Conservation (phyloP, 2,797 vertebrate species). For the Lindbergichthys nudifrons region DNA sequence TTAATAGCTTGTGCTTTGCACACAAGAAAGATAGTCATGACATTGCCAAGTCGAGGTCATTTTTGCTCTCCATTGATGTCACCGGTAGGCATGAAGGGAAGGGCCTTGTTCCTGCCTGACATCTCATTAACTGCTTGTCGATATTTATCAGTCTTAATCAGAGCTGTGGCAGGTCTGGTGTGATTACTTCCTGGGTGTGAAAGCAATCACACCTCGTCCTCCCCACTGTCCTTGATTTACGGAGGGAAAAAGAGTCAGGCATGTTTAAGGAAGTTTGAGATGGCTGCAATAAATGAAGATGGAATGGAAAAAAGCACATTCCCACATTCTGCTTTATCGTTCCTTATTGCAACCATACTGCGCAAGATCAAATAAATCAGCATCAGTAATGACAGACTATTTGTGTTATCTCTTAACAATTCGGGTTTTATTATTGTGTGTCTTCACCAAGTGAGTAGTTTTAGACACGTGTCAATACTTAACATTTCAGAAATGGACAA, state of each 20-base stretch:
- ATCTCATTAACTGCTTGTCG: constrained; percentile 86
- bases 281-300: constrained; percentile 15
- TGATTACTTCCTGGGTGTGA: constrained; percentile 84
- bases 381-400: constrained; percentile 29
- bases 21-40: constrained; percentile 68
- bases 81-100: constrained; percentile 70
- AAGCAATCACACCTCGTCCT: constrained; percentile 82
- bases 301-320: constrained; percentile 45
- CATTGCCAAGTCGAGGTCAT: constrained; percentile 75
- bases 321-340: constrained; percentile 24
- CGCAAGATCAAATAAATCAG: constrained; percentile 32
- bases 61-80: constrained; percentile 69
- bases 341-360: constrained; percentile 31
- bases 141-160: constrained; percentile 90
- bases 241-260: constrained; percentile 59
- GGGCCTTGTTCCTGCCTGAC: constrained; percentile 78
- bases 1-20: constrained; percentile 54
- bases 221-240: constrained; percentile 82
- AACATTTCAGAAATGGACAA: background rate
- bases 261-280: constrained; percentile 60
- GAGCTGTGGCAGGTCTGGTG: constrained; percentile 78
- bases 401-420: constrained; percentile 35
- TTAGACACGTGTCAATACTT: constrained; percentile 10
- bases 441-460: background rate
- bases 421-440: constrained; percentile 3